These are phyloP conservation scores for Parapristionchus giblindavisi DNA, from an alignment of 2,888 invertebrate genomes.

Conservation along the genomic window DNA sequence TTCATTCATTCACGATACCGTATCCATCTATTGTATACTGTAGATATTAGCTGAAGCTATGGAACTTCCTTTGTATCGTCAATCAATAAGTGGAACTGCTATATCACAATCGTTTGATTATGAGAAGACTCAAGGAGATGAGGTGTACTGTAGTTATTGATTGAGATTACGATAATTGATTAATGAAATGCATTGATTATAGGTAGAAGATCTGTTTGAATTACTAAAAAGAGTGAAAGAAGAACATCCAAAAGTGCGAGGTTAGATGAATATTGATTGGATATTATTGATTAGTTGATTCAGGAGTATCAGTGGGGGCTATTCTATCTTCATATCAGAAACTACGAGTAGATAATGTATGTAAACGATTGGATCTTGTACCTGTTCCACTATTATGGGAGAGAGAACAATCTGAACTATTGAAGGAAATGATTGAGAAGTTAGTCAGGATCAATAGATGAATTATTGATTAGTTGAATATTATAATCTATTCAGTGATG, in stretches of 20 bases:
- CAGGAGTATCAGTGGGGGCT: slow-evolving; percentile 95
- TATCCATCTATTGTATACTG: not conserved
- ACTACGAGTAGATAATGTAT: slow-evolving; percentile 81
- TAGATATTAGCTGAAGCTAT: slow-evolving; percentile 79
- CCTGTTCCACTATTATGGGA: slow-evolving; percentile 95
- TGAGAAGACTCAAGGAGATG: slow-evolving; percentile 71
- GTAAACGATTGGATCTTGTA: slow-evolving; percentile 86
- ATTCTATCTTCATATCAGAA: slow-evolving; percentile 98
- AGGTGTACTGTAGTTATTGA: not conserved
- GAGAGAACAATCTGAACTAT: slow-evolving; percentile 87
- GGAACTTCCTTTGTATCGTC: slow-evolving; percentile 87
- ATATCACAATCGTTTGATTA: slow-evolving; percentile 79
- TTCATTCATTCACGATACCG: not conserved
- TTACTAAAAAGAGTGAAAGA: slow-evolving; percentile 83
- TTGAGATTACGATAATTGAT: not conserved
- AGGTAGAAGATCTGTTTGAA: slow-evolving; percentile 94
- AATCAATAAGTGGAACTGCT: slow-evolving; percentile 85
- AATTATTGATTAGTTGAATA: not conserved
- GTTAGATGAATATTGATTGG: slow-evolving; percentile 37
- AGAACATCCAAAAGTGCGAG: slow-evolving; percentile 62
- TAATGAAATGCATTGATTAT: not conserved
- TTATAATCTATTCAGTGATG: slow-evolving; percentile 75
- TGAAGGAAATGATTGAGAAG: slow-evolving; percentile 94
- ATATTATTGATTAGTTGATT: slow-evolving; percentile 72
- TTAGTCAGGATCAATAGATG: not conserved